These are phyloP conservation scores for Papilio xuthus DNA, from an alignment of 1,140 invertebrate genomes.

Conservation along the genomic window DNA sequence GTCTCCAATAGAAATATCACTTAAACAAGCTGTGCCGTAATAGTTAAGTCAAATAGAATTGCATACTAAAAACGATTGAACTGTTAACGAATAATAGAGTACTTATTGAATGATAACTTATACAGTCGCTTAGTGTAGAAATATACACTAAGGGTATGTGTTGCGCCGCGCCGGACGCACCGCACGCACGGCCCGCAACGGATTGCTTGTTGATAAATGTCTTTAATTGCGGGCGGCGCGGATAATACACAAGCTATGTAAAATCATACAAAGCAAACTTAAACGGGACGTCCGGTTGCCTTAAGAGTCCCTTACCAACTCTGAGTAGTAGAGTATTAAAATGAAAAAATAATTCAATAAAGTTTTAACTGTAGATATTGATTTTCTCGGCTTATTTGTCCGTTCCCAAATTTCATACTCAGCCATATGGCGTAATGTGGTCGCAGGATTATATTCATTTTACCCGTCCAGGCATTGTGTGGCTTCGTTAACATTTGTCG, in stretches of 20 bases:
- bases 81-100: not conserved
- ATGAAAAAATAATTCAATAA: not conserved
- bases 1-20: slow-evolving; percentile 26
- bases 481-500: slow-evolving; percentile 1
- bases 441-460: not conserved
- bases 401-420: not conserved
- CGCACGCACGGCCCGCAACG: no score
- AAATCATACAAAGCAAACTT: no score
- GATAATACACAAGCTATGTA: no score
- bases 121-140: no score
- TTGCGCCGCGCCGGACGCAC: no score
- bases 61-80: not conserved
- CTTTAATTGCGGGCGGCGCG: no score
- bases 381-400: not conserved
- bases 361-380: not conserved
- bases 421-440: not conserved
- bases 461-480: not conserved
- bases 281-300: no score
- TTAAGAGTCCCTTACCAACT: not conserved
- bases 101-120: no score
- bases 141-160: no score
- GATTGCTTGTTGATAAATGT: no score
- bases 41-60: slow-evolving; percentile 1
- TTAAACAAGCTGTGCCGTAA: not conserved
- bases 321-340: not conserved